Evolutionary conservation across 2,888 invertebrate genomes (phyloP).

Genomic region (Cosmorhoe ocellata): DNA sequence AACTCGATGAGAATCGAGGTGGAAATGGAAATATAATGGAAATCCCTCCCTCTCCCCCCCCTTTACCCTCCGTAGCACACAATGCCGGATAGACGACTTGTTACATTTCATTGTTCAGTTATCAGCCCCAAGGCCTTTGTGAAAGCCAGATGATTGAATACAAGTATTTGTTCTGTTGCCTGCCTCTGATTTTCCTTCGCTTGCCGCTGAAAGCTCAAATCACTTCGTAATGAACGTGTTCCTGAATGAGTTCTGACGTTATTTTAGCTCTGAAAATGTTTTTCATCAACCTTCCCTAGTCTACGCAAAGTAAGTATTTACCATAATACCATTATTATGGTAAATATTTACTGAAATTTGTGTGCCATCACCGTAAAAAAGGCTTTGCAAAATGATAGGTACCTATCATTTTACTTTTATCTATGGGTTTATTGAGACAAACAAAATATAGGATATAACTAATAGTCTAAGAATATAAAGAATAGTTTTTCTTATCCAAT

Average conservation of each 20-base stretch:
- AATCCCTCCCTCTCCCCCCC: conserved; percentile 52
- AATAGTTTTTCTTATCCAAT: too few relatives aligned
- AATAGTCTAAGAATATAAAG: too few relatives aligned
- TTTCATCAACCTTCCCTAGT: background rate
- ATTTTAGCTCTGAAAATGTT: conserved; percentile 29
- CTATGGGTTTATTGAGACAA: too few relatives aligned
- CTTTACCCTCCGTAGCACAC: conserved; percentile 54
- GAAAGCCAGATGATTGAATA: conserved; percentile 80
- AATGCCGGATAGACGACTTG: conserved; percentile 81
- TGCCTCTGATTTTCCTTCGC: conserved; percentile 74
- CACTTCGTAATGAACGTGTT: conserved; percentile 64
- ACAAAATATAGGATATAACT: too few relatives aligned
- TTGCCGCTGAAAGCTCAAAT: conserved; percentile 71
- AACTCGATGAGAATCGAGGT: conserved; percentile 78
- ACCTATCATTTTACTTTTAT: too few relatives aligned
- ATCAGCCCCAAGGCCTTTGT: conserved; percentile 79
- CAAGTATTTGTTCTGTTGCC: conserved; percentile 79
- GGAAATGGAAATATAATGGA: conserved; percentile 83
- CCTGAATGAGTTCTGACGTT: conserved; percentile 56
- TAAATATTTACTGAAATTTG: too few relatives aligned
- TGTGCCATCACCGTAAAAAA: too few relatives aligned
- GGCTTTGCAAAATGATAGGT: too few relatives aligned
- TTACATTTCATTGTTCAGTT: conserved; percentile 83
- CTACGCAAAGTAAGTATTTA: too few relatives aligned
- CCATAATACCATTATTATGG: too few relatives aligned